These are phyloP conservation scores for Dicentrarchus labrax DNA, from an alignment of 2,113 vertebrate genomes.

Conservation along the genomic window DNA sequence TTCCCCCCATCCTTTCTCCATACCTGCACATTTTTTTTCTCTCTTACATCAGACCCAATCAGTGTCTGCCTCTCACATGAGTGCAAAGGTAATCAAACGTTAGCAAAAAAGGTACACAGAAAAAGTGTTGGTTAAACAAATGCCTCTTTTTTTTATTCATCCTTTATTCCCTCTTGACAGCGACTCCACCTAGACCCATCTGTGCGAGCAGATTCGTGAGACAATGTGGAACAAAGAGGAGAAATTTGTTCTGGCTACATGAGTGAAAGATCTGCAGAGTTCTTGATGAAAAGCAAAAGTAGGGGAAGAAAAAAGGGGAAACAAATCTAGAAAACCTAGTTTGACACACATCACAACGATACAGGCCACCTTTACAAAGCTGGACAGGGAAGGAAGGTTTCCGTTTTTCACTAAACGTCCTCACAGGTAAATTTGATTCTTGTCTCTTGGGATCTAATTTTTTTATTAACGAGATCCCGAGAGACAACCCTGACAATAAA, in stretches of 20 bases:
- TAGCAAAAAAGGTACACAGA: slow-evolving; percentile 30
- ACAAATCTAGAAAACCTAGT: background rate
- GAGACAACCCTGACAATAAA: background rate
- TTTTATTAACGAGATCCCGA: background rate
- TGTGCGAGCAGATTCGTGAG: slow-evolving; percentile 54
- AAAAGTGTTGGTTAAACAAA: slow-evolving; percentile 51
- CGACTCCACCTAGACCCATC: slow-evolving; percentile 44
- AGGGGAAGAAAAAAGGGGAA: background rate
- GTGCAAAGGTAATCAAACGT: slow-evolving; percentile 52
- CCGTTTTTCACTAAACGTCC: background rate
- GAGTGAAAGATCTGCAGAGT: slow-evolving; percentile 28
- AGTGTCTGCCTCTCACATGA: slow-evolving; percentile 34
- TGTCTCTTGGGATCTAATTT: background rate
- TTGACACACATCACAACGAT: background rate
- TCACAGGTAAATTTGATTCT: background rate
- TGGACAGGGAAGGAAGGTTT: background rate
- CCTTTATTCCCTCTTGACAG: slow-evolving; percentile 30
- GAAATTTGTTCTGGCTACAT: slow-evolving; percentile 38
- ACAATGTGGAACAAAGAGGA: slow-evolving; percentile 52
- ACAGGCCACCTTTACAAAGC: background rate
- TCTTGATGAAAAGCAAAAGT: slow-evolving; percentile 5
- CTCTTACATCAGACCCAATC: slow-evolving; percentile 54
- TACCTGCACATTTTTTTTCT: slow-evolving; percentile 14
- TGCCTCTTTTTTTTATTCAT: background rate
- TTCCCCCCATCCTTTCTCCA: background rate